Evolutionary conservation across 2,797 vertebrate genomes (phyloP).

Genomic region (Sebastes flavidus): DNA sequence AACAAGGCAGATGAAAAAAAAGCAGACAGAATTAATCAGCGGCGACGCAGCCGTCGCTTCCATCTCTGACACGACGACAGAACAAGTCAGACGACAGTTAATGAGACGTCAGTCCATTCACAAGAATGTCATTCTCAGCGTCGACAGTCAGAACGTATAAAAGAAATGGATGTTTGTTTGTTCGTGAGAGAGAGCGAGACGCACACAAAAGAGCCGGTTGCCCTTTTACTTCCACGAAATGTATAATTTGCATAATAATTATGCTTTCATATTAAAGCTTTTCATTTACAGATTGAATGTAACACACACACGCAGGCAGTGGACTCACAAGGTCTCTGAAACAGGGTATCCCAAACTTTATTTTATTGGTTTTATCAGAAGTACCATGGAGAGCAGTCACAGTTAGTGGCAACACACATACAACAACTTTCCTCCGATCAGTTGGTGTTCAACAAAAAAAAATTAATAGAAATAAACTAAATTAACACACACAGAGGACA

Average conservation of each 20-base stretch:
- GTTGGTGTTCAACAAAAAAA: slow-evolving; percentile 86
- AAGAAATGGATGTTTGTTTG: slow-evolving; percentile 25
- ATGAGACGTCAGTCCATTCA: slow-evolving; percentile 45
- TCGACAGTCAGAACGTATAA: neutral
- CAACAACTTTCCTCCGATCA: slow-evolving; percentile 85
- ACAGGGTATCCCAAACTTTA: slow-evolving; percentile 97
- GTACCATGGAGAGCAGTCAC: slow-evolving; percentile 92
- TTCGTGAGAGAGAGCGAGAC: neutral
- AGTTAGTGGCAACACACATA: slow-evolving; percentile 86
- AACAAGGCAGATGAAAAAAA: neutral
- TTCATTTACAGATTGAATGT: neutral
- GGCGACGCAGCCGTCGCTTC: slow-evolving; percentile 2
- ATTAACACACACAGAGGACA: slow-evolving; percentile 53
- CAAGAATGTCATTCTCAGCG: slow-evolving; percentile 40
- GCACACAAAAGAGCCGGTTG: neutral
- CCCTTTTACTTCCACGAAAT: slow-evolving; percentile 8
- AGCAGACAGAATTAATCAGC: slow-evolving; percentile 15
- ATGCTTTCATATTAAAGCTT: slow-evolving; percentile 5
- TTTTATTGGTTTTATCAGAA: slow-evolving; percentile 90
- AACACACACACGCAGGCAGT: slow-evolving; percentile 35
- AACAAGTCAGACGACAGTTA: slow-evolving; percentile 9
- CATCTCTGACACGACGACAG: slow-evolving; percentile 32
- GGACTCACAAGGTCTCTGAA: slow-evolving; percentile 79
- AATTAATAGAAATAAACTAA: slow-evolving; percentile 42
- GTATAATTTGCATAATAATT: slow-evolving; percentile 37